Evolutionary conservation across 2,888 invertebrate species (phyloP), one percentile per base, ranked within the genome.

Genomic region (Calameuta pallipes): DNA sequence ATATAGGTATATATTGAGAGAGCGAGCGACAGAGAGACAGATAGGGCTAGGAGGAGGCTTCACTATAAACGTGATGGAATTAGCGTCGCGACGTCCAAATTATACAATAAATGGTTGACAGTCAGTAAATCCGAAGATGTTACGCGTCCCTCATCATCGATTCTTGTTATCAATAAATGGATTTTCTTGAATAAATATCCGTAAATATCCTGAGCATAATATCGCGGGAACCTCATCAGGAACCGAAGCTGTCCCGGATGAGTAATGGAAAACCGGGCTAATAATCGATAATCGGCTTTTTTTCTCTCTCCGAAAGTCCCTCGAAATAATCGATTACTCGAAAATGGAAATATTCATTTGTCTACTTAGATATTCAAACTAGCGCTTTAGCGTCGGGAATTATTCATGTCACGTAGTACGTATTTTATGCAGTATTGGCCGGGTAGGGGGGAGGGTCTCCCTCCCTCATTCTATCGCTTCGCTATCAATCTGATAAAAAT

Each of bases 401-500:
- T 87, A 90, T 90, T 90, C 90, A 89, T 89, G 88, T 89, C 90
- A 90, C 89, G 90, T 89, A 86, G 85, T 85, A 83, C 83, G 85
- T 85, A 87, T 88, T 90, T 89, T 87, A 88, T 88, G 86, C 85
- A 83, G 83, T 84, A 86, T 88, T 85, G 86, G 81, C 31, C 31
- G 31, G 31, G 31, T 0, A 1, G 31, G 31, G 1, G 31, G 31
- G 31, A 1, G 31, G 31, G 31, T 31, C 31, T 31, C 84, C 81
- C 81, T 80, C 84, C 81, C 81, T 80, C 70, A 35, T 70, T 23
- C 78, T 23, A 34, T 75, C 31, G 31, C 71, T 70, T 70, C 31
- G 30, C 71, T 70, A 70, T 33, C 31, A 70, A 70, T 70, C 71
- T 33, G 71, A 70, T 70, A 70, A 70, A 70, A 70, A 70, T 70